Evolutionary conservation across 1,140 invertebrate species (phyloP), one percentile per base, ranked within the genome.

Genomic region (Delia radicum): DNA sequence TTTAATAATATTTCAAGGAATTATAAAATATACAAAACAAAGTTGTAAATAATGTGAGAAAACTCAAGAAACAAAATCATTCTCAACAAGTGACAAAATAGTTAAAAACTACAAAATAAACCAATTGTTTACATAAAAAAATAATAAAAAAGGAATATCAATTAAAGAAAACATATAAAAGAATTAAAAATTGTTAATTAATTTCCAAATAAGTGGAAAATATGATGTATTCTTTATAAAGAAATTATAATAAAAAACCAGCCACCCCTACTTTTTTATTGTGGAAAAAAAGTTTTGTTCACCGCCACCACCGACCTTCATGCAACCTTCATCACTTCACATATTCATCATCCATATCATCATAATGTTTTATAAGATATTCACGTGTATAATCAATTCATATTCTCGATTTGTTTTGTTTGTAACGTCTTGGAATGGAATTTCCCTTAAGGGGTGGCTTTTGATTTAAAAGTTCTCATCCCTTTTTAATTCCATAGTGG

Each of bases 301-400:
- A 69, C 65, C 65, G 65, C 65, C 65, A 69, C 65, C 63, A 67
- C 63, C 82, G 82, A 84, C 82, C 82, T 84, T 84, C 82, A 83
- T 73, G 77, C 81, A 82, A 83, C 81, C 81, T 84, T 84, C 82
- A 84, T 65, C 76, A 42, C 33, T 69, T 73, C 61, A n/a, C n/a
- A n/a, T n/a, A n/a, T n/a, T n/a, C n/a, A n/a, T n/a, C n/a, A 77
- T 26, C 42, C n/a, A 26, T 46, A 21, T 29, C 26, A 18, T 31
- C 29, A 72, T 8, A 73, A 62, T 15, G 27, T 37, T 13, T 12
- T 72, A 76, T 72, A 76, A 72, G 74, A 74, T 69, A 18, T 76
- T 65, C 61, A 73, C 61, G 77, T 82, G 81, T 82, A 79, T 82
- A 42, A 42, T 42, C 37, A 42, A 42, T 42, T 42, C 12, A 42